Base-by-base conservation (phyloP, 2,797 vertebrate genomes). In the Champsocephalus gunnari region DNA sequence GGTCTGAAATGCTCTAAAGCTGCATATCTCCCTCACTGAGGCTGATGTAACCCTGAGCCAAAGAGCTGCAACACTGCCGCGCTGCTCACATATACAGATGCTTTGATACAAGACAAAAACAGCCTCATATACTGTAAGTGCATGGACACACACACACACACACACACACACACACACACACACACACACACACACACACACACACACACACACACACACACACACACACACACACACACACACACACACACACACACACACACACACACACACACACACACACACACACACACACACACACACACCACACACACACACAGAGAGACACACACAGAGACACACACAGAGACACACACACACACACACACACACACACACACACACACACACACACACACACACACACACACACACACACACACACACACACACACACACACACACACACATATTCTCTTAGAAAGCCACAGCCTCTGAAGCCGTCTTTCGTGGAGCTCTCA, bases 11-110 rank as follows among this genome's bases (percentile, higher is more conserved):
- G 70, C 45, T 73, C 4, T 55, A 41, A 74, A 81, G 80, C 77
- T 79, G 79, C 75, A 77, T 55, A 28, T 71, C 79, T 79, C 73
- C 68, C 62, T 71, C 71, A 34, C 24, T 58, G 60, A 58, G 73
- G 78, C 81, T 92, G 92, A 93, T 92, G 92, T 85, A 93, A 93
- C 63, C 48, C 72, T 89, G 90, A 92, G 85, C 86, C 82, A 88
- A 87, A 80, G 41, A 73, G 75, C 75, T 85, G 92, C 87, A 92
- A 94, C 75, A 24, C 67, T 84, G 86, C 75, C 73, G 66, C 0
- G 54, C 77, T 61, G 75, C 73, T 82, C 73, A 66, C 51, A 79
- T 54, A 56, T 17, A 77, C 59, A 54, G 45, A 73, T 66, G 63
- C 81, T 89, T 83, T 84, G 87, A 90, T 79, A 66, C 10, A 32